Percentiles rank a stretch among this genome's conserved stretches.
phyloP scores from a whole-genome alignment of 2,113 vertebrate species.

The Hystrix brachyura region DNA sequence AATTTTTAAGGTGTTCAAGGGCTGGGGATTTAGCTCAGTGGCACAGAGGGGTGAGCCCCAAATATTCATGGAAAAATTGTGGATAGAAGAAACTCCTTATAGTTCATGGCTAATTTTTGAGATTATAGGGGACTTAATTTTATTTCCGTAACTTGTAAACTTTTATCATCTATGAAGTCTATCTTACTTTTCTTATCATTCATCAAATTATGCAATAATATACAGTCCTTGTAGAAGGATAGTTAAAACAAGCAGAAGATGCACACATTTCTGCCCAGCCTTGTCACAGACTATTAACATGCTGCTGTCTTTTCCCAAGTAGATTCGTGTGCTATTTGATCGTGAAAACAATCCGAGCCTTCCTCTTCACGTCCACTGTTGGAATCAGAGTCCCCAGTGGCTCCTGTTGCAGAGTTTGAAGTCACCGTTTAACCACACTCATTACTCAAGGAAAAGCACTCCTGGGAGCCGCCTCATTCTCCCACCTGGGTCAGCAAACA shows the following conservation, averaged over 20 bases:
- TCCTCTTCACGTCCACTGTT: not conserved
- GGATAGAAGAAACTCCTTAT: not conserved
- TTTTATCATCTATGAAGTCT: not conserved
- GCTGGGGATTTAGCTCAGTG: not conserved
- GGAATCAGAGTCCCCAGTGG: not conserved
- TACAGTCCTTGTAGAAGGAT: not conserved
- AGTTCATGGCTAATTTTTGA: not conserved
- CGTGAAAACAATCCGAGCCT: not conserved
- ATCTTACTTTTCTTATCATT: conserved; percentile 9
- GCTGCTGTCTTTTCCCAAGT: not conserved
- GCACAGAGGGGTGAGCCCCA: not conserved
- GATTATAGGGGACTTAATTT: conserved; percentile 23
- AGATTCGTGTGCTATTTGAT: conserved; percentile 53
- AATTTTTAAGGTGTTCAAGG: conserved; percentile 28
- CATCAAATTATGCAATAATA: not conserved
- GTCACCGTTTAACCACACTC: not conserved
- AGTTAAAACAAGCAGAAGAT: not conserved
- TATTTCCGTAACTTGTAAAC: conserved; percentile 32
- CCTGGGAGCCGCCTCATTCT: not conserved
- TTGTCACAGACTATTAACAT: not conserved
- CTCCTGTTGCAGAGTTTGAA: conserved; percentile 16
- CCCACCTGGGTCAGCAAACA: conserved; percentile 30
- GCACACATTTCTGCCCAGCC: too few species aligned
- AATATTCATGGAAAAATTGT: not conserved
- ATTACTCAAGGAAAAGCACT: conserved; percentile 24